phyloP scores from a whole-genome alignment of 2,113 vertebrate species.

The Dipodomys merriami region DNA sequence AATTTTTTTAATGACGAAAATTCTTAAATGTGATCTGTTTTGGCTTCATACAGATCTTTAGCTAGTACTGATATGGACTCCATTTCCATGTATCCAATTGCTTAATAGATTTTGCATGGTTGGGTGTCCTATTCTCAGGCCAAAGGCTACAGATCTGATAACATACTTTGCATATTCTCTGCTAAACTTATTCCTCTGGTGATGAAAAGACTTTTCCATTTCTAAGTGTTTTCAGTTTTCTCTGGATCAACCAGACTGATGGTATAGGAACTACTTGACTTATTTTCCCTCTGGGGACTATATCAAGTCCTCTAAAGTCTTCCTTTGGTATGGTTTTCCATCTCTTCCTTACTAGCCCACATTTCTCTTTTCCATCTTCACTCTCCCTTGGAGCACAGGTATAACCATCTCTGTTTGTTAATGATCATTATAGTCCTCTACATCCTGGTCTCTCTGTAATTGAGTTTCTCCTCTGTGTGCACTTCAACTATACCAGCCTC shows the following conservation, averaged over 20 bases:
- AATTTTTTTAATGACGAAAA: constrained; percentile 43
- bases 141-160: background rate
- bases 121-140: background rate
- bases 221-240: background rate
- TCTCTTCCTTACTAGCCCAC: too few relatives aligned
- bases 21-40: background rate
- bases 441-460: background rate
- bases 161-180: background rate
- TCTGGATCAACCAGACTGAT: background rate
- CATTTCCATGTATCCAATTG: background rate
- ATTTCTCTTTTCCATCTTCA: background rate
- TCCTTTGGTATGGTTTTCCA: background rate
- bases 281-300: background rate
- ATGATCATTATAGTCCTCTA: rapidly evolving
- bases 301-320: background rate
- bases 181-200: constrained; percentile 15
- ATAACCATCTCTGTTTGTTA: background rate
- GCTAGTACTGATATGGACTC: background rate
- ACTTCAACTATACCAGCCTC: background rate
- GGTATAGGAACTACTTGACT: background rate
- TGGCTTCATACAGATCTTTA: background rate
- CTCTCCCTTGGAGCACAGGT: rapidly evolving
- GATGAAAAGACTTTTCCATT: background rate
- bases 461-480: background rate
- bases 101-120: constrained; percentile 18